Base-by-base conservation (phyloP, 2,888 invertebrate genomes). In the Scaptomyza cyrtandrae region DNA sequence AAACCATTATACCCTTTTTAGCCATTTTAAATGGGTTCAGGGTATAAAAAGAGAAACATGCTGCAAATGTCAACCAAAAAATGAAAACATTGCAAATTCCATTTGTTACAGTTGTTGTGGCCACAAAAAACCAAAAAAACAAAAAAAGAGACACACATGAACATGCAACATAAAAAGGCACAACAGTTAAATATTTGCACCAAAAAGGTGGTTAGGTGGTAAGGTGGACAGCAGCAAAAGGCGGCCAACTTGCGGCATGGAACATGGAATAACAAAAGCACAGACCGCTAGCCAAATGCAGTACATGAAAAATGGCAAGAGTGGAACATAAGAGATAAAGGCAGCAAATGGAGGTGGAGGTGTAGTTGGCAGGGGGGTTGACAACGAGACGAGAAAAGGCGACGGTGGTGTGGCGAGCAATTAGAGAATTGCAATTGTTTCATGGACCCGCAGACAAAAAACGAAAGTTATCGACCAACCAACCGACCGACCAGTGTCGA, bases 401-500 rank as follows among this genome's bases (percentile, higher is more conserved):
- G 50, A 59, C 48, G 71, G 50, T 55, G 76, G 52, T 52, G 52
- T 39, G 27, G 39, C 59, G 66, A 87, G 88, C 81, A 82, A 81
- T 81, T 88, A 82, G 88, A 81, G 88, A 87, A 85, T 85, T 85
- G 75, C 68, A 71, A 70, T 61, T 55, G 55, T 41, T 16, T 16
- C 41, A 41, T 41, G 41, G 50, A 64, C 73, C 65, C 54, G 9
- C 13, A 50, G 19, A 41, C 35, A 35, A 68, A 70, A 76, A 87
- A 67, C 71, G 77, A 86, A 88, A 88, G 86, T 83, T 80, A 74
- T 87, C 85, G 58, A 57, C 41, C 81, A 58, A 54, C 41, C 69
- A 35, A 74, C 84, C 85, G 58, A 57, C 44, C 81, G 60, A 54
- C 41, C 69, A 35, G 49, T 49, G 85, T 78, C 65, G 85, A 74